These are phyloP conservation scores for Pachyseris speciosa DNA, from an alignment of 64 coral and sea anemone species.

Conservation along the genomic window DNA sequence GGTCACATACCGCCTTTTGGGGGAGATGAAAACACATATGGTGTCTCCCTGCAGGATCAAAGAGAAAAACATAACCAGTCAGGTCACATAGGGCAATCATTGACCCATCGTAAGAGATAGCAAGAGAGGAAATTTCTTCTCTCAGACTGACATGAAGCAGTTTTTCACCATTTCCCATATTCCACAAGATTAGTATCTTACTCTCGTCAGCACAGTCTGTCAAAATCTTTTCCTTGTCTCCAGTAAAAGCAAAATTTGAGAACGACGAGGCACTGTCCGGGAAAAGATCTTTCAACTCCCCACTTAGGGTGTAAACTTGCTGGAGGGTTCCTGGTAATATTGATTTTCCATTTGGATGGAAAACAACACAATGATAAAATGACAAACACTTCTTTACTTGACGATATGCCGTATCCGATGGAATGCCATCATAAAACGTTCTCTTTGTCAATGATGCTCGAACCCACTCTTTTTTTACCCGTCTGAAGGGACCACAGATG, in stretches of 20 bases:
- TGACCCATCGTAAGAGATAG: neutral
- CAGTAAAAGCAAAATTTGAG: neutral
- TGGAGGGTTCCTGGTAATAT: neutral
- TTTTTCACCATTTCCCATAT: neutral
- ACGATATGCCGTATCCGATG: neutral
- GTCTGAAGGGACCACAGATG: slow-evolving; percentile 26
- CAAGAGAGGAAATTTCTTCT: neutral
- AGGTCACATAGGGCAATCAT: neutral
- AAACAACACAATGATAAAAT: neutral
- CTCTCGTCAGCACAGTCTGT: neutral
- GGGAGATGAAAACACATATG: neutral
- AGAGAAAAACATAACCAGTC: neutral
- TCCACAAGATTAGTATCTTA: neutral
- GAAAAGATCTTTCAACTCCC: neutral
- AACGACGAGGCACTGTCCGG: neutral
- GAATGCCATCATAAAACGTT: neutral
- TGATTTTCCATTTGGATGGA: neutral
- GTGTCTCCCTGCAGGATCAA: neutral
- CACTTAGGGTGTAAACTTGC: neutral
- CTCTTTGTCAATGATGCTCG: neutral
- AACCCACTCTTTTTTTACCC: neutral
- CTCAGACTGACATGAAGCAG: neutral
- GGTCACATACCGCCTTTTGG: neutral
- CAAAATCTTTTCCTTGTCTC: neutral
- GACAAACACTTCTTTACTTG: neutral